Evolutionary conservation across 2,888 invertebrate genomes (phyloP).

Genomic region (Phengaris alcon): DNA sequence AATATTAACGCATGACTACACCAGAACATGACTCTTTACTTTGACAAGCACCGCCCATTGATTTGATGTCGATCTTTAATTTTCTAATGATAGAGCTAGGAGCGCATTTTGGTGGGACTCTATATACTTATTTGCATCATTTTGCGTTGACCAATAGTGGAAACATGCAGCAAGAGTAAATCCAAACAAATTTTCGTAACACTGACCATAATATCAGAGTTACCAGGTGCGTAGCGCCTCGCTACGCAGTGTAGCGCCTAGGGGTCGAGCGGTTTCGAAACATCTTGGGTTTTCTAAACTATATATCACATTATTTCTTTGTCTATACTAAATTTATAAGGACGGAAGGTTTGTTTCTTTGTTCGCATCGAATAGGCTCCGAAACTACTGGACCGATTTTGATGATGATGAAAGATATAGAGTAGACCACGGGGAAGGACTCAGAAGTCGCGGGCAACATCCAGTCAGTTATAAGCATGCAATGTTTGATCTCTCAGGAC

Average conservation of each 20-base stretch:
- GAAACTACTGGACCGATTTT: no score
- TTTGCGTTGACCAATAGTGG: neutral
- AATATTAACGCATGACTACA: conserved; percentile 25
- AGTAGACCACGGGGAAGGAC: no score
- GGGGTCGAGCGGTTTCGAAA: neutral
- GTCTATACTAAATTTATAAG: no score
- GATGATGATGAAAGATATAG: no score
- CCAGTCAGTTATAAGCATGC: no score
- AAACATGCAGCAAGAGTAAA: neutral
- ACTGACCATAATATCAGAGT: neutral
- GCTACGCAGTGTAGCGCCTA: conserved; percentile 5
- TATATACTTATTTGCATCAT: neutral
- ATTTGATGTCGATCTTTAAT: conserved; percentile 31
- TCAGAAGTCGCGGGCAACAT: no score
- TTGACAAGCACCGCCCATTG: conserved; percentile 29
- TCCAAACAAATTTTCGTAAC: neutral
- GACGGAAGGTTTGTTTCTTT: no score
- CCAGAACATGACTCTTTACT: conserved; percentile 19
- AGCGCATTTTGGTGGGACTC: neutral
- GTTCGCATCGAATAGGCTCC: no score
- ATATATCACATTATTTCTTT: no score
- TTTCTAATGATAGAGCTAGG: neutral
- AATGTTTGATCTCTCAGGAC: no score
- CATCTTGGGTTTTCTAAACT: neutral
- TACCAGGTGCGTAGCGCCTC: neutral